phyloP scores from a whole-genome alignment of 2,113 vertebrate genomes.

The Hassar affinis region DNA sequence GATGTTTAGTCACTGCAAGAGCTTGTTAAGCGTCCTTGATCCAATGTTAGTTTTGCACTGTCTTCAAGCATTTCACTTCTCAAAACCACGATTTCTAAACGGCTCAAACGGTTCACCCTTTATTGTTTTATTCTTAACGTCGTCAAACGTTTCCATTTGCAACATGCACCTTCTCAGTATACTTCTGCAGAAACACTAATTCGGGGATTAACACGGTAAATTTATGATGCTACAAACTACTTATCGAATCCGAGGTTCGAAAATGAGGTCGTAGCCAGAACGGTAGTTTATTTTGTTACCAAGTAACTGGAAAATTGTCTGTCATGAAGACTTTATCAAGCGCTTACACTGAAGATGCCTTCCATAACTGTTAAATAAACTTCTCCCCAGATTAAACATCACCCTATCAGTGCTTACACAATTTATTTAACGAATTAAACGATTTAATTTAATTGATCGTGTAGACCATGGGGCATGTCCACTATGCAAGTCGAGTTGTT shows the following conservation, averaged over 20 bases:
- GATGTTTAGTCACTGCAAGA: constrained; percentile 1
- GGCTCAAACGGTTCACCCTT: background rate
- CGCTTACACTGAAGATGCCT: background rate
- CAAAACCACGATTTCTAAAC: background rate
- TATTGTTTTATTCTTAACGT: background rate
- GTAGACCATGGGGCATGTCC: background rate
- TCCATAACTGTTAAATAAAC: background rate
- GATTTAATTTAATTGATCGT: background rate
- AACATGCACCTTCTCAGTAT: background rate
- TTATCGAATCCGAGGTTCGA: background rate
- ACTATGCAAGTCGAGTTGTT: background rate
- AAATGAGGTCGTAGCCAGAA: too few species aligned
- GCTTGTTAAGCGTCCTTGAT: background rate
- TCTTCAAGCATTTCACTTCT: background rate
- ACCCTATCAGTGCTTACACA: background rate
- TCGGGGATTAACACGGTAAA: background rate
- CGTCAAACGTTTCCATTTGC: background rate
- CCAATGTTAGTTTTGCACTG: background rate
- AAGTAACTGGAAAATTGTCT: background rate
- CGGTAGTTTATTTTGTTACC: background rate
- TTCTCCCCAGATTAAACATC: background rate
- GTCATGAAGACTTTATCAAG: background rate
- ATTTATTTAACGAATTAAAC: background rate
- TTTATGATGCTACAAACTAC: background rate
- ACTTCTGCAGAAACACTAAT: background rate